A percentile compares a stretch with the other conserved stretches of the same genome.
phyloP scores from a whole-genome alignment of 2,113 vertebrate genomes.

The Anthoscopus minutus region DNA sequence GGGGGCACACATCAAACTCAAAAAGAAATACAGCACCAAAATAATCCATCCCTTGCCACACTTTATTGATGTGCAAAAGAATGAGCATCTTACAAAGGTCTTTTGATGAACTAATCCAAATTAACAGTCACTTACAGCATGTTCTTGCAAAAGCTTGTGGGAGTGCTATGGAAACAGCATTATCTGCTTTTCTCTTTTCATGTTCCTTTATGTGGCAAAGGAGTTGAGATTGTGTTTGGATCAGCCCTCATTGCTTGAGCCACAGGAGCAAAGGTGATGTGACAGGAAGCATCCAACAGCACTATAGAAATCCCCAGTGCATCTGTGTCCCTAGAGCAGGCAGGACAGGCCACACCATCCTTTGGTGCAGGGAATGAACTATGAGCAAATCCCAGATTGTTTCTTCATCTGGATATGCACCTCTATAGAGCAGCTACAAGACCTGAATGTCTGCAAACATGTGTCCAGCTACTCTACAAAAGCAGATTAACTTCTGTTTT shows the following conservation, averaged over 20 bases:
- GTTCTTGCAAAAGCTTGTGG: background rate
- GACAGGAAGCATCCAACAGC: background rate
- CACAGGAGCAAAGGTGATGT: background rate
- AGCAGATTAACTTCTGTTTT: background rate
- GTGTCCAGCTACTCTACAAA: background rate
- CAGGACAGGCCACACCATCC: background rate
- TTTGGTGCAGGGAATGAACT: background rate
- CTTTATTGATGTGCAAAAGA: background rate
- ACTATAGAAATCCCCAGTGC: background rate
- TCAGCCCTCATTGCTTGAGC: background rate
- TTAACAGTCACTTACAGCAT: background rate
- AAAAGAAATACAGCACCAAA: background rate
- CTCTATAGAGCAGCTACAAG: background rate
- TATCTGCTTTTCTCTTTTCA: background rate
- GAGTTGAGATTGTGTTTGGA: background rate
- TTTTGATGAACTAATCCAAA: background rate
- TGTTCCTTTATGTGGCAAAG: background rate
- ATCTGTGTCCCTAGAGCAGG: background rate
- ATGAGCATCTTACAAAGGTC: background rate
- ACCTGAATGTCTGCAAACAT: fast-evolving
- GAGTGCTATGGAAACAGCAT: background rate
- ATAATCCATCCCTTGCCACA: background rate
- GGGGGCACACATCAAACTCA: background rate
- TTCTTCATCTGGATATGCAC: background rate
- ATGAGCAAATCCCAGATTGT: background rate